Evolutionary conservation across 2,113 vertebrate genomes (phyloP), one percentile per base, ranked within the genome.

Genomic region (Entomyzon cyanotis): DNA sequence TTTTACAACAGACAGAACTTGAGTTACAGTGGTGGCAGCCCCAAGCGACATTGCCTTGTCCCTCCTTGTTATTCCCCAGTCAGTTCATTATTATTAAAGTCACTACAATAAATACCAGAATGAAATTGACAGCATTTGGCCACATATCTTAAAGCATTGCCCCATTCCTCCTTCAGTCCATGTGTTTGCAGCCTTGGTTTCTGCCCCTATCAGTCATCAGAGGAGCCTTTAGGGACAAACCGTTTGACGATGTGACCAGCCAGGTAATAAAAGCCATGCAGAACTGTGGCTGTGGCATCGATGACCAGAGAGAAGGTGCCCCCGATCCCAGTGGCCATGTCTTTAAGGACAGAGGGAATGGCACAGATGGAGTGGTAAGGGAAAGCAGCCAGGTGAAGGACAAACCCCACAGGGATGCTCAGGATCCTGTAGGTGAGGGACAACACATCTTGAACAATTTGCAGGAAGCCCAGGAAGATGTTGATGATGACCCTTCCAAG

Each of bases 311-410:
- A 93, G 64, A 98, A 65, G 31, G 95, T 33, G 73, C 98, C 98
- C 7, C 97, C 87, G 0, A 98, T 78, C 11, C 98, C 98, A 2
- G 84, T 6, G 9, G 96, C 96, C 13, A 98, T 74, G 76, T 98
- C 98, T 89, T 85, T 94, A 77, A 98, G 97, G 73, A 98, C 97
- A 0, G 80, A 37, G 2, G 98, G 98, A 53, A 98, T 76, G 52
- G 98, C 98, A 17, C 98, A 96, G 84, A 98, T 12, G 27, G 97
- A 96, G 23, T 97, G 90, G 69, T 98, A 94, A 4, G 98, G 98
- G 84, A 98, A 98, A 44, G 95, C 74, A 37, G 97, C 97, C 2
- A 98, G 97, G 28, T 98, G 97, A 77, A 98, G 90, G 9, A 98
- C 4, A 33, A 98, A 96, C 1, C 92, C 94, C 35, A 97, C 4